These are phyloP conservation scores for Coreius guichenoti DNA, from an alignment of 2,797 vertebrate species.

Conservation along the genomic window DNA sequence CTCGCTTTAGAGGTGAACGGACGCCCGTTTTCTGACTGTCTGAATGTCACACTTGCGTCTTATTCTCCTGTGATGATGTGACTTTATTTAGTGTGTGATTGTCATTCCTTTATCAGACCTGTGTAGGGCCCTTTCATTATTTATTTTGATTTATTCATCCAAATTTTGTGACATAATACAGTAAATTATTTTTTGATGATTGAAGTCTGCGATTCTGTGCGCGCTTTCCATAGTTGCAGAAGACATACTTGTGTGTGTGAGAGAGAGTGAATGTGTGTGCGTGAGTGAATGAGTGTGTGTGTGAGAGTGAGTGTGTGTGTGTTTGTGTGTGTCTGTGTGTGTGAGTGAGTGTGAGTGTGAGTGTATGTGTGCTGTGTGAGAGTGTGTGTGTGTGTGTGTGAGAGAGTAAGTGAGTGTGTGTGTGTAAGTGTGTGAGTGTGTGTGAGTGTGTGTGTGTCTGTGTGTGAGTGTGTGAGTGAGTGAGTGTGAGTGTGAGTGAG, in stretches of 20 bases:
- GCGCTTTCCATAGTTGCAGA: background rate
- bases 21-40: background rate
- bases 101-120: conserved; percentile 16
- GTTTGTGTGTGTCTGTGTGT: background rate
- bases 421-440: background rate
- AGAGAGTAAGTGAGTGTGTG: no score
- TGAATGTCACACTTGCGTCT: background rate
- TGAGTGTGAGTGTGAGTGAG: no score
- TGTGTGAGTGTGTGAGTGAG: no score
- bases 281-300: background rate
- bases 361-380: background rate
- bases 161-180: background rate
- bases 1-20: conserved; percentile 65
- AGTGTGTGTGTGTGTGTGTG: background rate
- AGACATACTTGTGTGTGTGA: background rate
- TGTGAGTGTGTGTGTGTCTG: no score
- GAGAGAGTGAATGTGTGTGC: background rate
- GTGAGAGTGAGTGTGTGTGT: background rate
- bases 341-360: background rate
- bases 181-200: background rate
- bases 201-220: background rate
- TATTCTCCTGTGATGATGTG: background rate
- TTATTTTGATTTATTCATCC: conserved; percentile 43
- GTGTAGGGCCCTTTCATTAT: background rate
- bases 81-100: conserved; percentile 8